phyloP scores from a whole-genome alignment of 35 echinoderm and acorn worm genomes.

The Apostichopus japonicus region DNA sequence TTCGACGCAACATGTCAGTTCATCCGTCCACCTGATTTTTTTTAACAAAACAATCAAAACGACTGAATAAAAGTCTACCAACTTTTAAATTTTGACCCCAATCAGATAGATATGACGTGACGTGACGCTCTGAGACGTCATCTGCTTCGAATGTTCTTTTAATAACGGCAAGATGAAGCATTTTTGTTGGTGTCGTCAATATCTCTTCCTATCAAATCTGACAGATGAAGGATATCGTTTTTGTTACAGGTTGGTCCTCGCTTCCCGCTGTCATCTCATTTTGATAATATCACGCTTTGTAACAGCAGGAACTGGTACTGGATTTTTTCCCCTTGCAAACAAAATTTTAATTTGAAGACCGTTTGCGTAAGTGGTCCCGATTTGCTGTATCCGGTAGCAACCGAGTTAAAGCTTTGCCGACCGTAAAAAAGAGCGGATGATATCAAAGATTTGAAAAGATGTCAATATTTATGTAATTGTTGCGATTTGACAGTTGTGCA shows the following conservation, averaged over 20 bases:
- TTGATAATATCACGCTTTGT: conserved; percentile 32
- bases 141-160: background rate
- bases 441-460: conserved; percentile 37
- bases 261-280: conserved; percentile 12
- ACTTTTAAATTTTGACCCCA: background rate
- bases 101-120: background rate
- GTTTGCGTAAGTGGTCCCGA: conserved; percentile 45
- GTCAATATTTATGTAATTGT: conserved; percentile 17
- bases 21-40: background rate
- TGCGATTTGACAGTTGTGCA: background rate
- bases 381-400: conserved; percentile 40
- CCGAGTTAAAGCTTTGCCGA: conserved; percentile 9
- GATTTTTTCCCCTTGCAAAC: background rate
- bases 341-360: conserved; percentile 31
- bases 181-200: background rate
- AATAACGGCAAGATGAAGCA: too few relatives aligned
- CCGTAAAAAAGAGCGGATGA: conserved; percentile 28
- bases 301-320: conserved; percentile 6
- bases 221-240: background rate
- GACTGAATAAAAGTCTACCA: background rate
- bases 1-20: too few relatives aligned
- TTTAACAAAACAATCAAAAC: background rate
- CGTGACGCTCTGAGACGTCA: background rate
- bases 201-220: background rate
- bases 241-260: conserved; percentile 15